Conservation (phyloP, 1,140 invertebrate species). For the Parasteatoda tepidariorum region DNA sequence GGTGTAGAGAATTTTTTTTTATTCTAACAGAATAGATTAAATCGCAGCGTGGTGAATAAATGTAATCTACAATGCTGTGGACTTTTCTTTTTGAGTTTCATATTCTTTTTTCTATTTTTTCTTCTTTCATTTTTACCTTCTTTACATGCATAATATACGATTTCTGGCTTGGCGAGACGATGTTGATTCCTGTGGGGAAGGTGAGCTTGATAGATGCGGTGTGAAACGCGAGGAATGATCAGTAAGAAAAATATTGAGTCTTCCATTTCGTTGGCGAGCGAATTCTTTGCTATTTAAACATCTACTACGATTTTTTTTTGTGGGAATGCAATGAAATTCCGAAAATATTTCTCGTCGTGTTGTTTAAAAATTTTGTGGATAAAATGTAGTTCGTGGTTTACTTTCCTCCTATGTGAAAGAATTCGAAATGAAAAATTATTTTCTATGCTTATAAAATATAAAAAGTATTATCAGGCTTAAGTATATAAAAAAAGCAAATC, state of each 20-base stretch:
- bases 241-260: neutral
- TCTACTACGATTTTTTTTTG: no score
- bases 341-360: no score
- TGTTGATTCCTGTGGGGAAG: conserved; percentile 10
- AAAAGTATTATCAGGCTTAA: no score
- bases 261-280: neutral
- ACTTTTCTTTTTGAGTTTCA: neutral
- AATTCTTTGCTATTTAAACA: no score
- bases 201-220: neutral
- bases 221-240: neutral
- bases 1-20: neutral
- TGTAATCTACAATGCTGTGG: conserved; percentile 22
- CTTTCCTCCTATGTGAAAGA: no score
- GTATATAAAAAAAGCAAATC: no score
- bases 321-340: no score
- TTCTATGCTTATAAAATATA: no score
- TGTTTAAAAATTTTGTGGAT: no score
- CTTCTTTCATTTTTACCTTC: neutral
- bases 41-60: conserved; percentile 22
- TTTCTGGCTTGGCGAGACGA: neutral
- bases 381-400: no score
- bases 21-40: conserved; percentile 10
- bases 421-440: no score
- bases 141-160: conserved; percentile 20
- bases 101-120: neutral